Percentiles rank a stretch among this genome's conserved stretches.
Conservation (phyloP, 2,797 vertebrate species). For the Macroramphosus scolopax region DNA sequence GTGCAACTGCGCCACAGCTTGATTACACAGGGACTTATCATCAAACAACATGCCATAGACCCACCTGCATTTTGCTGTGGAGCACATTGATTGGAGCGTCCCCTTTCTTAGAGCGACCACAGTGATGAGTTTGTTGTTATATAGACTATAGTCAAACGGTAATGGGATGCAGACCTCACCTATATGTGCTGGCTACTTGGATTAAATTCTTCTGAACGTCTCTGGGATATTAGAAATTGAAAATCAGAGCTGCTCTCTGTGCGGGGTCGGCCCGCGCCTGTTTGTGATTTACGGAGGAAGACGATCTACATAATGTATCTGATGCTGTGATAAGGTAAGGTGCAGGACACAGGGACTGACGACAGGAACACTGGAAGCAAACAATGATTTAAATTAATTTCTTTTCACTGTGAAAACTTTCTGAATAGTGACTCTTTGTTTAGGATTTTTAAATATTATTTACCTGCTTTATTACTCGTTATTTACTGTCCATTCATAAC, state of each 20-base stretch:
- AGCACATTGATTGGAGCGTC: slow-evolving; percentile 26
- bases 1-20: slow-evolving; percentile 38
- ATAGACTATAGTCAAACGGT: no score
- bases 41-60: slow-evolving; percentile 36
- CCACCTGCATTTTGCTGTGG: slow-evolving; percentile 46
- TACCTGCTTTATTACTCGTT: background rate
- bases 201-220: slow-evolving; percentile 58
- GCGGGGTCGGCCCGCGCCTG: slow-evolving; percentile 48
- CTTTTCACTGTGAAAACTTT: no score
- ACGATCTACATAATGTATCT: slow-evolving; percentile 37
- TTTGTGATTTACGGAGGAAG: slow-evolving; percentile 63
- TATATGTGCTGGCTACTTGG: slow-evolving; percentile 19
- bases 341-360: slow-evolving; percentile 7
- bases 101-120: background rate
- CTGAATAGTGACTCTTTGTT: background rate
- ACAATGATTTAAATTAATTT: no score
- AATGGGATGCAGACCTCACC: background rate
- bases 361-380: background rate
- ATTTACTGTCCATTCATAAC: no score
- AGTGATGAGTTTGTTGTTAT: slow-evolving; percentile 21
- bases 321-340: slow-evolving; percentile 20
- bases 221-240: slow-evolving; percentile 64
- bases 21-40: slow-evolving; percentile 58
- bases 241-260: slow-evolving; percentile 54
- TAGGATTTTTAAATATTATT: background rate